phyloP scores from a whole-genome alignment of 2,888 invertebrate genomes.

The Hemaris fuciformis region DNA sequence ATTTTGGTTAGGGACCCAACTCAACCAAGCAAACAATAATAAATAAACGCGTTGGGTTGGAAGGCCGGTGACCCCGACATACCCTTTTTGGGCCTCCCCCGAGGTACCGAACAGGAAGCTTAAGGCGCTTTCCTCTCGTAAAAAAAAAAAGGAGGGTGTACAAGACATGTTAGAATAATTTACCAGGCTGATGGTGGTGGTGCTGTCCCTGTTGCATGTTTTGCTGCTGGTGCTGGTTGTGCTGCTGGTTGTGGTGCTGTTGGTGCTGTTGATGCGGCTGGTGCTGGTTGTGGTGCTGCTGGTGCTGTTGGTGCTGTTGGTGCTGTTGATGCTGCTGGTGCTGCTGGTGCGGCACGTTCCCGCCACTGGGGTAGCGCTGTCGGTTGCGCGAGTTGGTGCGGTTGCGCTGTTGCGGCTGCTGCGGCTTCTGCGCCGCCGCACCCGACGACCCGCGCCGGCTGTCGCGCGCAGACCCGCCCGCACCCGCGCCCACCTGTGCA shows the following conservation, averaged over 20 bases:
- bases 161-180: too few species aligned
- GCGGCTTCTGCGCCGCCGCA: slow-evolving; percentile 46
- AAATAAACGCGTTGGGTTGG: too few species aligned
- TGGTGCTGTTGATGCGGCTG: slow-evolving; percentile 35
- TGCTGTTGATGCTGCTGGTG: slow-evolving; percentile 52
- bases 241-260: slow-evolving; percentile 28
- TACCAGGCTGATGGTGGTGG: slow-evolving; percentile 52
- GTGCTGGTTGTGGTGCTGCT: slow-evolving; percentile 52
- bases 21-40: too few species aligned
- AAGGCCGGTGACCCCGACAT: too few species aligned
- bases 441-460: slow-evolving; percentile 57
- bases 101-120: too few species aligned
- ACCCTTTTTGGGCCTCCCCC: too few species aligned
- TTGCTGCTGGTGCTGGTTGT: slow-evolving; percentile 19
- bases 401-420: slow-evolving; percentile 49
- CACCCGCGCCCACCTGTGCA: slow-evolving; percentile 54
- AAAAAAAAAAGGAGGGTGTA: too few species aligned
- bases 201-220: slow-evolving; percentile 19
- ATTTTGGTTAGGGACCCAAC: too few species aligned
- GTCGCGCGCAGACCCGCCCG: slow-evolving; percentile 60
- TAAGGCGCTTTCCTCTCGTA: too few species aligned
- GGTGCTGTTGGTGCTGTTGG: slow-evolving; percentile 54
- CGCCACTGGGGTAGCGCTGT: slow-evolving; percentile 57
- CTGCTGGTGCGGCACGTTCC: slow-evolving; percentile 38
- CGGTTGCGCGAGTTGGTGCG: slow-evolving; percentile 56